Base-by-base conservation (phyloP, 1,140 invertebrate genomes). In the Pteromalus puparum region DNA sequence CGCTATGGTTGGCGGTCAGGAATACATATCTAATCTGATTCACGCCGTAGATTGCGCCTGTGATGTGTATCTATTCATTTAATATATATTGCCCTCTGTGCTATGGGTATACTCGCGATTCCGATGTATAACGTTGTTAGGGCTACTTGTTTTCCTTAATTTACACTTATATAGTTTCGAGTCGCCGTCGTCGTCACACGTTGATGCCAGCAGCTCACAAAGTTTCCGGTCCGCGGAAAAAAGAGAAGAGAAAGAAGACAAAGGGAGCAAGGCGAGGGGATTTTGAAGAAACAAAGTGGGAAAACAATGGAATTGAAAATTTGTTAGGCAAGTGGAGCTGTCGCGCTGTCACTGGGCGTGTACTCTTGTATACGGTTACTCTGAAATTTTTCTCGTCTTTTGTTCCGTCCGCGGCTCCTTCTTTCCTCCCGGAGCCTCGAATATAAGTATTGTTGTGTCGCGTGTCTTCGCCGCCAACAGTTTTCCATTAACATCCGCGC, bases 281-380 rank as follows among this genome's bases (percentile, higher is more conserved):
- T 61, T 77, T n/a, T 53, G 21, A n/a, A 26, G 76, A 21, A 34
- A 68, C 21, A 72, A 48, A 72, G 38, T 10, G 30, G 30, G 68
- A 30, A 70, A 80, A 80, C 78, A 80, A 70, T 80, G 26, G 80
- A 53, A 81, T 81, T 74, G 68, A 81, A 81, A 81, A 81, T 81
- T 73, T 73, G 42, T 73, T 53, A 24, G 80, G 7, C 42, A 1
- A 38, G 38, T 18, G 38, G n/a, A 79, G 30, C 48, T 13, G 42
- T 7, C 13, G 10, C 12, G 12, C 24, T n/a, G 30, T 34, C 65
- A 68, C 18, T 48, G 15, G 73, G 5, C 73, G 18, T 21, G 48
- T 53, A 53, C 38, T 42, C 9, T 7, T 42, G 30, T 38, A 48
- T n/a, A 75, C 10, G 10, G 42, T 24, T 61, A 28, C 46, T 77